A percentile compares a stretch with the other conserved stretches of the same genome.
phyloP scores from a whole-genome alignment of 2,113 vertebrate genomes.

The Todiramphus saurophagus region DNA sequence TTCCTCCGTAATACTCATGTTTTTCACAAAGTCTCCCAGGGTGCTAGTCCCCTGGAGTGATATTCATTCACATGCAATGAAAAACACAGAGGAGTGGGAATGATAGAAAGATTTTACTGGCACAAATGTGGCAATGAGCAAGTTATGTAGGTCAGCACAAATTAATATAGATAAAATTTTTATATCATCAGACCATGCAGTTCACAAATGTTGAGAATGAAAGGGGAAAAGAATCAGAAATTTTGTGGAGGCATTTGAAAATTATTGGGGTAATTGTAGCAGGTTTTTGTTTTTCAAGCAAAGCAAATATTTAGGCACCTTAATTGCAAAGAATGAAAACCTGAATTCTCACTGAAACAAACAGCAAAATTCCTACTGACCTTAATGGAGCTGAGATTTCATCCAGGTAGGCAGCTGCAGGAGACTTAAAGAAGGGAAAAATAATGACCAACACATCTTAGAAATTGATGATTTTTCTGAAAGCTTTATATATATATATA shows the following conservation, averaged over 20 bases:
- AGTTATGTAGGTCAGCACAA: constrained; percentile 13
- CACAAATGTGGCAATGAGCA: not conserved
- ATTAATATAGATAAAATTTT: constrained; percentile 11
- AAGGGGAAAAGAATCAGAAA: not conserved
- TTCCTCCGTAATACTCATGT: constrained; percentile 7
- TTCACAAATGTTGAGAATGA: not conserved
- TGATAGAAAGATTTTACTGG: constrained; percentile 23
- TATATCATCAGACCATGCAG: not conserved
- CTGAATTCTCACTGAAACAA: not conserved
- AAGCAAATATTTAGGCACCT: not conserved
- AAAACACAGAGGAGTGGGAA: not conserved
- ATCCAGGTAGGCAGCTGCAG: not conserved
- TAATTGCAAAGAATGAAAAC: not conserved
- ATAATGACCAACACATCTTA: not conserved
- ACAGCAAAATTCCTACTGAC: not conserved
- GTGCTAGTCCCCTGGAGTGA: not conserved
- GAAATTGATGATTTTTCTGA: not conserved
- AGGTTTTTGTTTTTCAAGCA: not conserved
- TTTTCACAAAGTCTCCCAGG: constrained; percentile 10
- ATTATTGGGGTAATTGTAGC: not conserved
- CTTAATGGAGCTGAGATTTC: not conserved
- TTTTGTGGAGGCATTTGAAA: not conserved
- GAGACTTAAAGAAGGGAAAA: not conserved
- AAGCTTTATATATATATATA: not conserved
- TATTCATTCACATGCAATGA: constrained; percentile 30